Evolutionary conservation across 1,140 invertebrate genomes (phyloP), one percentile per base, ranked within the genome.

Genomic region (Wasmannia auropunctata): DNA sequence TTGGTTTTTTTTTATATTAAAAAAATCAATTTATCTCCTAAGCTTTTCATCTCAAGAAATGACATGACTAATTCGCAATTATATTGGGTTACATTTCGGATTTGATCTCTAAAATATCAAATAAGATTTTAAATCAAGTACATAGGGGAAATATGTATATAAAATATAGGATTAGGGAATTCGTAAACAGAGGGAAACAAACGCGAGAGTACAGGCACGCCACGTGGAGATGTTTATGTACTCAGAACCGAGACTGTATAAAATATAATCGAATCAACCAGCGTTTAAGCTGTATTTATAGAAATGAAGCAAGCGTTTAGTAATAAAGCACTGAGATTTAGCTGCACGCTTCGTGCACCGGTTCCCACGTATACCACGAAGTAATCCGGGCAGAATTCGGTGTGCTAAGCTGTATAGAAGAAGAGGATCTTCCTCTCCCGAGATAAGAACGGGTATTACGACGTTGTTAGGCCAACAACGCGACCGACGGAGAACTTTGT

Each of bases 301-400:
- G 79, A 72, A 58, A 81, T 19, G 37, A 34, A 43, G 51, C 10
- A 43, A 58, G 31, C 37, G 37, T 74, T 74, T 25, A 5, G 67
- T 72, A 81, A 83, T 70, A 74, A 72, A 46, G 25, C 72, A 4
- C 7, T 6, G 40, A 83, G 67, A 83, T 83, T 74, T 60, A 72
- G 37, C 43, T 31, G 51, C 65, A 43, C 31, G 75, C 34, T n/a
- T 56, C 49, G 49, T 58, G 65, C 25, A 37, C 28, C 28, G 1
- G 37, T 74, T 83, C 51, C 28, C 79, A 74, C 40, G 67, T 74
- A 40, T 40, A 74, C 8, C 25, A n/a, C 25, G 11, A 28, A 31
- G 67, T 83, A 83, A 83, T 83, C 51, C 37, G 37, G n/a, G 3
- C 14, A 83, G 67, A 83, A 72, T 83, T 83, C 51, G 51, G 67